Evolutionary conservation across 2,888 invertebrate genomes (phyloP).

Genomic region (Hartigia nigra): DNA sequence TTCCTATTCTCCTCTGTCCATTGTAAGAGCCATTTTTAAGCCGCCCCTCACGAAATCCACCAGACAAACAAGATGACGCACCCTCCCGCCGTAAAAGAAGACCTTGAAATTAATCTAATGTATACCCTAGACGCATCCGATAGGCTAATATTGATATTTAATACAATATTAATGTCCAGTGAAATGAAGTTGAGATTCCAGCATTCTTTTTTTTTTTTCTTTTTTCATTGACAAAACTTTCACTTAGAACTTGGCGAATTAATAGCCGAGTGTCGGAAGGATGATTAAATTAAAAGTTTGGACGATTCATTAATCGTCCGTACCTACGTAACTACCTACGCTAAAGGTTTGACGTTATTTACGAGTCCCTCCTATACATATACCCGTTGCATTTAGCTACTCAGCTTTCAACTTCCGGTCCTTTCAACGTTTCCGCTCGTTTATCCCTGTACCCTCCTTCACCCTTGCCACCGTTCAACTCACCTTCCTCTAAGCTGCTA

Average conservation of each 20-base stretch:
- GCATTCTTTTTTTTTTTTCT: background rate
- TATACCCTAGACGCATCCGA: background rate
- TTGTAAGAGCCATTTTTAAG: background rate
- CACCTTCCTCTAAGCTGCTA: conserved; percentile 13
- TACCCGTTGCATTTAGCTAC: background rate
- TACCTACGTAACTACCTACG: background rate
- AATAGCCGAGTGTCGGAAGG: conserved; percentile 12
- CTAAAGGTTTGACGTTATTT: background rate
- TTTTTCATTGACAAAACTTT: background rate
- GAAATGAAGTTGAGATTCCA: background rate
- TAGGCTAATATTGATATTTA: background rate
- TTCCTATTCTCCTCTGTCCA: background rate
- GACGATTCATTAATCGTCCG: conserved; percentile 54
- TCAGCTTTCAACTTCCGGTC: background rate
- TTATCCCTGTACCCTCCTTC: background rate
- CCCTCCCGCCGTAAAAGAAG: background rate
- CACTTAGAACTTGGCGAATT: background rate
- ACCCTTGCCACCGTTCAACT: no score
- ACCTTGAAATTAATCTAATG: background rate
- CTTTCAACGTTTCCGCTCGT: background rate
- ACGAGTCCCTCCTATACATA: background rate
- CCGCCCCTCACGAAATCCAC: background rate
- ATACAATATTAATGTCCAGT: background rate
- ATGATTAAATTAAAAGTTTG: conserved; percentile 56
- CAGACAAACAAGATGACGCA: background rate